Conservation (phyloP, 2,797 vertebrate genomes). For the Lithobates pipiens region DNA sequence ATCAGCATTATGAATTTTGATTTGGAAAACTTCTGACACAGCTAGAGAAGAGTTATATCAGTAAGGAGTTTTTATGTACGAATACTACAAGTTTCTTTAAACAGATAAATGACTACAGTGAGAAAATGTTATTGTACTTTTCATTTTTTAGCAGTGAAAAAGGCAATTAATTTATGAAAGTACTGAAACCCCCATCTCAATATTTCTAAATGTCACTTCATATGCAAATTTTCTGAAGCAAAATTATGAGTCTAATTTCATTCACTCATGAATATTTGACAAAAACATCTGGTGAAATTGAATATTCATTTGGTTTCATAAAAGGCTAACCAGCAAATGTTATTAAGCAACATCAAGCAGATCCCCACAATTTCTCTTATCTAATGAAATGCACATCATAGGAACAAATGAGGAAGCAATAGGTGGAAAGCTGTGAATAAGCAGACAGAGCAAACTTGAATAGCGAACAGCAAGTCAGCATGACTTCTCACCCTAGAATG, state of each 20-base stretch:
- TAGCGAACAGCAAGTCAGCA: not conserved
- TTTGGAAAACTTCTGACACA: not conserved
- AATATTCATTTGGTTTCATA: slow-evolving; percentile 56
- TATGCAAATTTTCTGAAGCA: slow-evolving; percentile 38
- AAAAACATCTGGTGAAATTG: slow-evolving; percentile 58
- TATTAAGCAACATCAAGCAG: slow-evolving; percentile 36
- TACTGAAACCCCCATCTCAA: slow-evolving; percentile 25
- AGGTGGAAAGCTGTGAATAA: not conserved
- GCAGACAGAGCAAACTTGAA: not conserved
- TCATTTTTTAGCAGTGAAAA: slow-evolving; percentile 4
- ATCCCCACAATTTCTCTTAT: not conserved
- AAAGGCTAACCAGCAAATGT: slow-evolving; percentile 41
- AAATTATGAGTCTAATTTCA: slow-evolving; percentile 54
- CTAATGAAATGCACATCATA: not conserved
- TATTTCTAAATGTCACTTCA: slow-evolving; percentile 55
- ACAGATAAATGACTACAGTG: not conserved
- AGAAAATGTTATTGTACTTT: slow-evolving; percentile 26
- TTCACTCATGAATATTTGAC: slow-evolving; percentile 56
- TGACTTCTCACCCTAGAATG: not conserved
- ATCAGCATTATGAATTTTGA: too few relatives aligned
- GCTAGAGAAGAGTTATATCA: not conserved
- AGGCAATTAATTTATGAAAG: slow-evolving; percentile 46
- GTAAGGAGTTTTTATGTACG: not conserved
- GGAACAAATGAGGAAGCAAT: not conserved
- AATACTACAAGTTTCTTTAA: not conserved